Conservation (phyloP, 2,113 vertebrate genomes). For the Aphelocoma coerulescens region DNA sequence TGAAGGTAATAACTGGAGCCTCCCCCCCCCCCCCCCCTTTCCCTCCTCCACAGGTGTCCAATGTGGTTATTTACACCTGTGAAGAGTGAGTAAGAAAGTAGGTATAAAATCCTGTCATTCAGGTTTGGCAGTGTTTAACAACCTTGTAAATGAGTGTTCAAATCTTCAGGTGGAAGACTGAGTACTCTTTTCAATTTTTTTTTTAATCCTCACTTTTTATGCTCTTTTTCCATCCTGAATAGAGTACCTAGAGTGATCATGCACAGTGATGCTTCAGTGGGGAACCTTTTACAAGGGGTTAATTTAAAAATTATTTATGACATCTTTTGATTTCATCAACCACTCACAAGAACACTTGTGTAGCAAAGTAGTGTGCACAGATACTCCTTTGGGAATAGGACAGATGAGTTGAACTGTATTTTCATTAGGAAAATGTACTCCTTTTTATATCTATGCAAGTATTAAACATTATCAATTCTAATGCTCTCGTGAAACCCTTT, state of each 20-base stretch:
- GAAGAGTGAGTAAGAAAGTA: constrained; percentile 3
- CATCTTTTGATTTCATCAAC: background rate
- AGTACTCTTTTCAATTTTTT: background rate
- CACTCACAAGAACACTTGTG: background rate
- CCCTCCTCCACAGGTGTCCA: constrained; percentile 16
- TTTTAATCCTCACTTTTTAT: background rate
- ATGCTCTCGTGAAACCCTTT: background rate
- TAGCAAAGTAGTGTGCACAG: background rate
- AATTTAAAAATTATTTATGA: background rate
- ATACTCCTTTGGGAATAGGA: background rate
- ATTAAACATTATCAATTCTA: background rate
- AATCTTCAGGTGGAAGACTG: background rate
- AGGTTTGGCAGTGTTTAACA: constrained; percentile 44
- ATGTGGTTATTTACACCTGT: constrained; percentile 26
- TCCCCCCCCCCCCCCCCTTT: accelerated
- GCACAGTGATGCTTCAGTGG: background rate
- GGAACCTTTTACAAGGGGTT: background rate
- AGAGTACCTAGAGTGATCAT: background rate
- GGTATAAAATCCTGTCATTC: constrained; percentile 52
- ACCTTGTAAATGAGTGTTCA: background rate
- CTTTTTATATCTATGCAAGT: background rate
- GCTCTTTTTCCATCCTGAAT: background rate
- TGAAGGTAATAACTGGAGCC: background rate
- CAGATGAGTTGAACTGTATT: background rate
- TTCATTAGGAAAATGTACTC: background rate